Base-by-base conservation (phyloP, 1,140 invertebrate species). In the Pachypsylla venusta region DNA sequence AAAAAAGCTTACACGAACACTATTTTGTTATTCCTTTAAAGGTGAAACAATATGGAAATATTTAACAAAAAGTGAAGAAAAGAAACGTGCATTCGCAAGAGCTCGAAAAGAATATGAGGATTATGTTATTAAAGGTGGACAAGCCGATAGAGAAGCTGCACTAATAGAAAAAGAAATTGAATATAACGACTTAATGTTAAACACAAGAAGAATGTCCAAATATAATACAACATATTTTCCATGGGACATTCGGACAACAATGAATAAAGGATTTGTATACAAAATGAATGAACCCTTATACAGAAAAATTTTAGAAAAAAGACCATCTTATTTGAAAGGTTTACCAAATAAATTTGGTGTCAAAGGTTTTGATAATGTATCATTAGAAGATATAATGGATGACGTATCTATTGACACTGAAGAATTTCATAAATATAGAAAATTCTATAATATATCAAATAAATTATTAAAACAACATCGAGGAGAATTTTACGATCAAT, bases 191-290 rank as follows among this genome's bases (percentile, higher is more conserved):
- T 48, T 48, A 3, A 5, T 48, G 42, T 19, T 4, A 22, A 48
- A 48, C 42, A 48, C 42, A 3, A n/a, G 42, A n/a, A n/a, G 42
- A n/a, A 4, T 48, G 4, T 7, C n/a, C 42, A 48, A 48, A 22
- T 48, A 48, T 22, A 48, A 48, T 22, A 48, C 42, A 22, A 48
- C 42, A 5, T 48, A 48, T 22, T 4, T 48, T 4, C 42, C 42
- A 22, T 48, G 42, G 42, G 42, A 48, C 7, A 5, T 48, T 7
- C 4, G 42, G 4, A 48, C 42, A 22, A 48, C 42, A 4, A 19
- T 48, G 42, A 48, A 48, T 19, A n/a, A 48, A 48, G 42, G n/a
- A 19, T 48, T 48, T 22, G 42, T 48, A 4, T n/a, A 48, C 42
- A 48, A 22, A n/a, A 48, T 48, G 7, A 48, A 48, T 22, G 4